These are phyloP conservation scores for Atta texana DNA, from an alignment of 1,140 invertebrate genomes.

Conservation along the genomic window DNA sequence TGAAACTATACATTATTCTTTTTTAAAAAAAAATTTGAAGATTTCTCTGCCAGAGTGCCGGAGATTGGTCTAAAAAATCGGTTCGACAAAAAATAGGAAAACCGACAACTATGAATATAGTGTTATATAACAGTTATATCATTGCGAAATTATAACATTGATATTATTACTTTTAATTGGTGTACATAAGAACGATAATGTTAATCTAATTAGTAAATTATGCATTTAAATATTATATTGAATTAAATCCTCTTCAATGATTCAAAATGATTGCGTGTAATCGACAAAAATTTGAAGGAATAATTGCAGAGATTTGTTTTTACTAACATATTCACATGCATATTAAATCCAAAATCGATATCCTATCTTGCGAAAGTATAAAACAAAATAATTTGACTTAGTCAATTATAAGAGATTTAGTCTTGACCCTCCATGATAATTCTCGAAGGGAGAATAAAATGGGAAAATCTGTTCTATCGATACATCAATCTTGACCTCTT, in stretches of 20 bases:
- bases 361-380: conserved; percentile 12
- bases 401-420: conserved; percentile 66
- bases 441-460: conserved; percentile 34
- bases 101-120: too few species aligned
- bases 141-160: too few species aligned
- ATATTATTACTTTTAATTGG: too few species aligned
- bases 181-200: too few species aligned
- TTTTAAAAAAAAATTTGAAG: too few species aligned
- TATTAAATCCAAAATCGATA: conserved; percentile 63
- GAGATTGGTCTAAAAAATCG: too few species aligned
- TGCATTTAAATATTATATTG: not conserved
- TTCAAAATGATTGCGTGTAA: not conserved
- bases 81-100: too few species aligned
- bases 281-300: not conserved
- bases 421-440: conserved; percentile 30
- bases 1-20: too few species aligned
- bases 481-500: conserved; percentile 41
- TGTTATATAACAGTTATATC: too few species aligned
- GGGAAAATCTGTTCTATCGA: conserved; percentile 41
- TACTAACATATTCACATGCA: not conserved
- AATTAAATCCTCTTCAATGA: not conserved
- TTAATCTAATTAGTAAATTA: not conserved
- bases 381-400: conserved; percentile 59
- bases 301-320: not conserved
- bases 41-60: too few species aligned